These are phyloP conservation scores for Patella caerulea DNA, from an alignment of 2,888 invertebrate genomes.

Conservation along the genomic window DNA sequence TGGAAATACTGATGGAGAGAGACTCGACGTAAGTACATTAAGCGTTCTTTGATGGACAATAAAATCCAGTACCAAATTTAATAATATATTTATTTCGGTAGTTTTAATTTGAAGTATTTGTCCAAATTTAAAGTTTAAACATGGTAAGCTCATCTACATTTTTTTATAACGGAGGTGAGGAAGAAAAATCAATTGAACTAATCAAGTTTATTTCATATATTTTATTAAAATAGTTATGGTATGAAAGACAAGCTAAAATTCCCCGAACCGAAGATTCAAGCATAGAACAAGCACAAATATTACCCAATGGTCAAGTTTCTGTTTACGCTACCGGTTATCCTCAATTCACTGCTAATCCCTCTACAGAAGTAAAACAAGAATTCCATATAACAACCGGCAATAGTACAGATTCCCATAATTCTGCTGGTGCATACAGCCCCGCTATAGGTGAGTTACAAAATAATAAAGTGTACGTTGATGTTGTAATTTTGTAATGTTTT, in stretches of 20 bases:
- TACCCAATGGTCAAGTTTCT: constrained; percentile 33
- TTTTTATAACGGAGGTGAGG: too few relatives aligned
- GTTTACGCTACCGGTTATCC: constrained; percentile 23
- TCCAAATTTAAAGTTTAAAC: not conserved
- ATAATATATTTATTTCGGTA: not conserved
- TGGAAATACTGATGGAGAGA: constrained; percentile 18
- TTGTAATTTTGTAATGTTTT: not conserved
- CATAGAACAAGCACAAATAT: constrained; percentile 26
- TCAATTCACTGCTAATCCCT: constrained; percentile 19
- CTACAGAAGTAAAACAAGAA: constrained; percentile 29
- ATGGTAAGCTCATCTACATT: too few relatives aligned
- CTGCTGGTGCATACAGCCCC: constrained; percentile 33
- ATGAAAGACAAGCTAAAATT: constrained; percentile 29
- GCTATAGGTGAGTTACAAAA: constrained; percentile 27
- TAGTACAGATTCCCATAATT: constrained; percentile 26
- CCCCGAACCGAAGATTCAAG: constrained; percentile 22
- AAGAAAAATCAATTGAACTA: too few relatives aligned
- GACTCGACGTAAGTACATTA: constrained; percentile 19
- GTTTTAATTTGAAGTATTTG: not conserved
- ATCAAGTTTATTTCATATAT: too few relatives aligned
- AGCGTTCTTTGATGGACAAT: not conserved
- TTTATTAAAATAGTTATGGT: constrained; percentile 15
- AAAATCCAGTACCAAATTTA: too few relatives aligned
- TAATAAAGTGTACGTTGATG: not conserved
- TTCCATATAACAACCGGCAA: constrained; percentile 22